Evolutionary conservation across 2,113 vertebrate species (phyloP).

Genomic region (Pseudopipra pipra): DNA sequence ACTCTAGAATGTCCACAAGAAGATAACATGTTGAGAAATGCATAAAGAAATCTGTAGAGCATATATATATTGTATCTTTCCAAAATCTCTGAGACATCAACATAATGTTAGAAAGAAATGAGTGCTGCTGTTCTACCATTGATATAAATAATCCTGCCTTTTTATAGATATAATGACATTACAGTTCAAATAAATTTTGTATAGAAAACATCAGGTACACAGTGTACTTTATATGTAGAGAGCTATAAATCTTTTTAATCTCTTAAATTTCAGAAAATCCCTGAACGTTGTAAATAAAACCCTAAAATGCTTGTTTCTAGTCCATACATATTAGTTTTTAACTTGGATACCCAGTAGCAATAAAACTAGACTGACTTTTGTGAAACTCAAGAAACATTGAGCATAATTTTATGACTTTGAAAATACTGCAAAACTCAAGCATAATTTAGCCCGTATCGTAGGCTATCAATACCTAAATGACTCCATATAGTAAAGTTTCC

Average conservation of each 20-base stretch:
- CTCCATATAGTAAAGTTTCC: slow-evolving; percentile 6
- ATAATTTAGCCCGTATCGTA: background rate
- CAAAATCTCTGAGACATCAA: background rate
- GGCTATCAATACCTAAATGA: slow-evolving; percentile 14
- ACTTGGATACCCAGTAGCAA: background rate
- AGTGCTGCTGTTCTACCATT: background rate
- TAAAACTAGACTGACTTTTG: background rate
- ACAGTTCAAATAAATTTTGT: background rate
- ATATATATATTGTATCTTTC: background rate
- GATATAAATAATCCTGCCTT: slow-evolving; percentile 11
- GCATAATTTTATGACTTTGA: slow-evolving; percentile 30
- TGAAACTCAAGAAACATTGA: background rate
- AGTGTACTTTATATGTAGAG: background rate
- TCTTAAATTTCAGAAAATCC: background rate
- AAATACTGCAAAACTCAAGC: slow-evolving; percentile 5
- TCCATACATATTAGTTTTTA: slow-evolving; percentile 14
- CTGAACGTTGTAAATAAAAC: background rate
- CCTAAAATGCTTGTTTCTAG: background rate
- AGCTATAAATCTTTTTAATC: slow-evolving; percentile 8
- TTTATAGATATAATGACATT: background rate
- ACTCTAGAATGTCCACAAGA: background rate
- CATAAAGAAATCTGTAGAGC: background rate
- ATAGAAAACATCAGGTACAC: background rate
- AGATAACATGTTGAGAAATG: background rate
- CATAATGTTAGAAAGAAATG: background rate